Evolutionary conservation across 2,113 vertebrate genomes (phyloP).

Genomic region (Crotophaga sulcirostris): DNA sequence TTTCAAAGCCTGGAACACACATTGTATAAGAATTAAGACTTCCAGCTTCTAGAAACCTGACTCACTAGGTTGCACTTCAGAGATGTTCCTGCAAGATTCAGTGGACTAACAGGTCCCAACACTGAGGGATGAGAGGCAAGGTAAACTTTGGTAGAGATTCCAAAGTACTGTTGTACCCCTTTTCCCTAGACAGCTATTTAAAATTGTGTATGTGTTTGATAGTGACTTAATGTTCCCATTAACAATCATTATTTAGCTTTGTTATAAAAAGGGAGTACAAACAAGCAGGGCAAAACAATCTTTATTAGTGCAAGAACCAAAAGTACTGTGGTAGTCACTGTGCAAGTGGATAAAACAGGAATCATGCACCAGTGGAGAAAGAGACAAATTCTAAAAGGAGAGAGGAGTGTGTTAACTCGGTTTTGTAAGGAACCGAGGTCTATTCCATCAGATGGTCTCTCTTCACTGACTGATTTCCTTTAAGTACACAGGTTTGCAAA

Average conservation of each 20-base stretch:
- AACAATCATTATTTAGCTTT: background rate
- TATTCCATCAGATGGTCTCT: background rate
- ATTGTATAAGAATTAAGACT: background rate
- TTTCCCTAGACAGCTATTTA: background rate
- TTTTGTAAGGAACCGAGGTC: background rate
- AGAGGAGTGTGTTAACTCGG: background rate
- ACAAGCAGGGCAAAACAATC: background rate
- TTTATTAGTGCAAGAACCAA: background rate
- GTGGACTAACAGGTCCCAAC: fast-evolving
- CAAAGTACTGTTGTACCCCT: background rate
- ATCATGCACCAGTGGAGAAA: fast-evolving
- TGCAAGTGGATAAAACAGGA: background rate
- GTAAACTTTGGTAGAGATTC: background rate
- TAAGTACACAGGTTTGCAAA: background rate
- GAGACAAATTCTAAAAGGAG: fast-evolving
- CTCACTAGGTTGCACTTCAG: background rate
- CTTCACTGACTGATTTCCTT: background rate
- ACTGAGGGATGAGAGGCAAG: background rate
- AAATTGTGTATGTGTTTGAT: background rate
- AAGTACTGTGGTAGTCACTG: background rate
- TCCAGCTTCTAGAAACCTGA: background rate
- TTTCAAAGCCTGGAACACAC: background rate
- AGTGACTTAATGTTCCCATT: background rate
- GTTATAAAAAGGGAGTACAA: background rate
- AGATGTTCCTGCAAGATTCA: background rate